Evolutionary conservation across 64 coral and sea anemone species (phyloP), one percentile per base, ranked within the genome.

Genomic region (Astreopora myriophthalma): DNA sequence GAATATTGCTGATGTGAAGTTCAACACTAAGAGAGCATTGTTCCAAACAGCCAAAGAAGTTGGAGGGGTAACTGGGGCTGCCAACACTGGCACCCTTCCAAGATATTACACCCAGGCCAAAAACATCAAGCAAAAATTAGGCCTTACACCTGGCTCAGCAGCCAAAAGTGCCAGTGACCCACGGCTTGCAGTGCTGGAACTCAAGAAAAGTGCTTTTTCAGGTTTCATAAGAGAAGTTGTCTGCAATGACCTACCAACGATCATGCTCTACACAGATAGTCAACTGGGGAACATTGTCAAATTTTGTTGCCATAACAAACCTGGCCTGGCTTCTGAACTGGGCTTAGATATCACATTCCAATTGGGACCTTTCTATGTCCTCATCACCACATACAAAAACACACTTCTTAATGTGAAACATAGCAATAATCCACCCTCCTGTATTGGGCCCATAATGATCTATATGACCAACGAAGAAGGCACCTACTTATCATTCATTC

Each of bases 151-250:
- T 6, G 42, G 5, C 5, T 46, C 71, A 74, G 11, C 71, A 4
- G 17, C 3, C 1, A 40, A 0, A 37, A 33, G 8, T 2, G 35
- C 7, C 33, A 75, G 16, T 12, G 93, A 90, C 11, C 93, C 93
- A 57, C 86, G 85, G 0, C 60, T 80, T 35, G 85, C 93, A 8
- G 93, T 95, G 11, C 2, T 90, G 12, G 93, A 95, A 55, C 32
- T 95, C 2, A 79, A 87, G 71, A 95, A 95, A 51, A 63, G 71
- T 6, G 65, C 77, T 1, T 67, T 86, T 26, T 35, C 37, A 28
- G 93, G 81, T 17, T 95, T 86, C 70, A 90, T 91, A 35, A 42
- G 88, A 33, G 93, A 95, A 68, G 46, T 95, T 1, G 61, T 76
- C 0, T 86, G 88, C 44, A 95, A 95, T 38, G 87, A 95, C 75